Base-by-base conservation (phyloP, 2,797 vertebrate species). In the Brachyalestes nurse region DNA sequence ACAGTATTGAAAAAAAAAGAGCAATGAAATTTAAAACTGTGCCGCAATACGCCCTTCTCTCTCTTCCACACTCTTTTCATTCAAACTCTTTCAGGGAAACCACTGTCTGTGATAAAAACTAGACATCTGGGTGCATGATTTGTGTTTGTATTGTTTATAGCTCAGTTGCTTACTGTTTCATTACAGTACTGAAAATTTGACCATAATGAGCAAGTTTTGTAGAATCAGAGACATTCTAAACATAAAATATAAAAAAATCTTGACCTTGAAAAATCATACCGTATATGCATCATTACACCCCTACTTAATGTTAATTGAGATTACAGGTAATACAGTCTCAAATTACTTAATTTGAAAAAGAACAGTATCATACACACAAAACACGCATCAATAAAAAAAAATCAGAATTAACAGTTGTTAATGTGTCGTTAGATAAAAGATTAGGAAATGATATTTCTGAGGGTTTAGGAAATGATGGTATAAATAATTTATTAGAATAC, bases 371-470 rank as follows among this genome's bases (percentile, higher is more conserved):
- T 45, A 23, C 55, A 79, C 16, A 67, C 14, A 14, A 2, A 34
- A 60, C 65, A 78, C 72, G 80, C 74, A 75, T 67, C 42, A 65
- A 60, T 57, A 13, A 69, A 67, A 49, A 51, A 42, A 64, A 13
- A 53, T 14, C 55, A 64, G 67, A 74, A 47, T 25, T 69, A 45
- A 47, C 49, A 57, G 17, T 45, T 53, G 58, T 58, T 64, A 45
- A 40, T 23, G 67, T 72, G 21, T 40, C 23, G 25, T 45, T 38
- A 72, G 34, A 61, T 28, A 71, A 61, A 62, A 45, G 19, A 69
- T 61, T 61, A 62, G 45, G 4, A 51, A 60, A 77, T 51, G 23
- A 76, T 66, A 64, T 12, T 28, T 65, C 55, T 62, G 40, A 71
- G 40, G 14, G 25, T 19, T 72, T 40, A 72, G 9, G 10, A 64